Percentiles rank a stretch among this genome's conserved stretches.
Evolutionary conservation across 53 echinoderm and acorn worm genomes (phyloP).

Genomic region (Crossaster papposus): DNA sequence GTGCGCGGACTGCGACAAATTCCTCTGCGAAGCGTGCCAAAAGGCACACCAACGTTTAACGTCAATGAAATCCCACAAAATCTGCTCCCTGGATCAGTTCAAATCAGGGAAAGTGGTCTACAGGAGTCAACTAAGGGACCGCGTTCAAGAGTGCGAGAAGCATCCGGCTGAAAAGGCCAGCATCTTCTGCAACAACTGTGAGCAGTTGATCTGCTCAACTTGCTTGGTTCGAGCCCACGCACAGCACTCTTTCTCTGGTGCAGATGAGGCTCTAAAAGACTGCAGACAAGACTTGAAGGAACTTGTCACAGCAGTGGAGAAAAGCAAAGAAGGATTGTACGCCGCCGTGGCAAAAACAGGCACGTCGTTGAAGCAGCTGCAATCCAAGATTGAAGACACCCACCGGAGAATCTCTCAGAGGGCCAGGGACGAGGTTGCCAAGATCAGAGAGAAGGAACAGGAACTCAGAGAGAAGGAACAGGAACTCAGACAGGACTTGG

Average conservation of each 20-base stretch:
- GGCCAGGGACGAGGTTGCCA: conserved; percentile 1
- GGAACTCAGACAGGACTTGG: conserved; percentile 15
- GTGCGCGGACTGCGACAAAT: conserved; percentile 26
- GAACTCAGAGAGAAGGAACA: neutral
- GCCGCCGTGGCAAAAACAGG: neutral
- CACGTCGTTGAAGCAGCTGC: neutral
- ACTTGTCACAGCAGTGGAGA: neutral
- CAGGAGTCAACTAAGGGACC: conserved; percentile 7
- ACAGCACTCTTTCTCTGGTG: neutral
- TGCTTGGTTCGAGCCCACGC: neutral
- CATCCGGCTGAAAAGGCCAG: neutral
- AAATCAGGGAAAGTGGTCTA: neutral
- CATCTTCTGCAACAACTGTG: conserved; percentile 13
- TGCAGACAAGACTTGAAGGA: conserved; percentile 13
- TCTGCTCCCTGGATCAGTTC: conserved; percentile 7
- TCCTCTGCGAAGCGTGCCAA: conserved; percentile 18
- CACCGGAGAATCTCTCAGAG: conserved; percentile 11
- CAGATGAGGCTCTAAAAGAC: neutral
- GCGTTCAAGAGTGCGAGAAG: neutral
- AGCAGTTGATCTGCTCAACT: neutral
- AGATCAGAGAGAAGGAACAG: neutral
- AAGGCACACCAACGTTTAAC: conserved; percentile 23
- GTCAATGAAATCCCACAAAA: conserved; percentile 13
- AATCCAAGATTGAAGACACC: neutral
- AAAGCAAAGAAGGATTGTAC: neutral